Evolutionary conservation across 2,888 invertebrate genomes (phyloP).

Genomic region (Cacoxenus indagator): DNA sequence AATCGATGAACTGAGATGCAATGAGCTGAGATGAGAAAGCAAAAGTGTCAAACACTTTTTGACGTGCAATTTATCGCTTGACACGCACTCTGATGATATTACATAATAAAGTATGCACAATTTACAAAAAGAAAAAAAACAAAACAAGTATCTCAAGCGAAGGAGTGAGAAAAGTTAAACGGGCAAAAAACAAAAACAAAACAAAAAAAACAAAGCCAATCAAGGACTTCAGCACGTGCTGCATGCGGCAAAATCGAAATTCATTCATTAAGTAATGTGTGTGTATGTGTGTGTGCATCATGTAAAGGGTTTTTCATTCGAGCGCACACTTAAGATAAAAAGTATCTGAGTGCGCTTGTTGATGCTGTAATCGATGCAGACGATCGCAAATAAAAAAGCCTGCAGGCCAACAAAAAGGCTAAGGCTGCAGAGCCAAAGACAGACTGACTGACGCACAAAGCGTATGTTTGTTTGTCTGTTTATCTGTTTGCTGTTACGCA

Average conservation of each 20-base stretch:
- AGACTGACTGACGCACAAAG: neutral
- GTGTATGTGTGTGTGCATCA: neutral
- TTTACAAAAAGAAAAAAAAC: slow-evolving; percentile 15
- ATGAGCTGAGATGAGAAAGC: neutral
- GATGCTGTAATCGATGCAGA: slow-evolving; percentile 9
- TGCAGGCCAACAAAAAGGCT: neutral
- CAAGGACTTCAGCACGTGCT: slow-evolving; percentile 59
- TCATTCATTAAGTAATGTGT: neutral
- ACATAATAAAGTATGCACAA: slow-evolving; percentile 11
- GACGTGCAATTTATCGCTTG: slow-evolving; percentile 33
- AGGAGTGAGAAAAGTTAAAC: neutral
- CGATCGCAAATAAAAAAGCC: slow-evolving; percentile 8
- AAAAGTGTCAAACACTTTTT: slow-evolving; percentile 29
- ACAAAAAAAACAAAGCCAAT: slow-evolving; percentile 34
- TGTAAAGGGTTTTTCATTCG: neutral
- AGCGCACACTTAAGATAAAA: neutral
- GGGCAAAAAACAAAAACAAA: neutral
- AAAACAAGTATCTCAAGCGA: too few species aligned
- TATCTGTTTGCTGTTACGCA: neutral
- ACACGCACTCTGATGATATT: slow-evolving; percentile 23
- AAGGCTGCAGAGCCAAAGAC: neutral
- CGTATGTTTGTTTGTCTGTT: neutral
- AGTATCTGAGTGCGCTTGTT: neutral
- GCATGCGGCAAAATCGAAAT: slow-evolving; percentile 45
- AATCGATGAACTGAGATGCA: neutral